Base-by-base conservation (phyloP, 2,797 vertebrate genomes). In the Austrolebias charrua region DNA sequence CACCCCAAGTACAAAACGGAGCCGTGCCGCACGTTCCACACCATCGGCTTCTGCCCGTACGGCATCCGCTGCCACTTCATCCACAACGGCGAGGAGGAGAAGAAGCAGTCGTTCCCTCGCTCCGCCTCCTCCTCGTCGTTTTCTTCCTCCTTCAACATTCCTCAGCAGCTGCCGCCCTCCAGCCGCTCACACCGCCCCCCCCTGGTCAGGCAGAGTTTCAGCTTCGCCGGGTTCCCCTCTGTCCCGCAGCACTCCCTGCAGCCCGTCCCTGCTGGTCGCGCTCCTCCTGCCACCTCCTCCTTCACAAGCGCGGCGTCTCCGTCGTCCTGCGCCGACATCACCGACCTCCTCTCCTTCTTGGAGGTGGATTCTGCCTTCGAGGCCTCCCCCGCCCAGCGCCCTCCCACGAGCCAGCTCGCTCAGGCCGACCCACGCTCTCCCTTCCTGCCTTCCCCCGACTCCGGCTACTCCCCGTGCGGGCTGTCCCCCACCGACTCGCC, bases 1-100 rank as follows among this genome's bases (percentile, higher is more conserved):
- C 94, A 95, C 43, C 93, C 94, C 0, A 94, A 94, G 44, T 94
- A 94, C 76, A 95, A 95, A 79, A 95, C 94, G 0, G 93, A 94
- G 80, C 90, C 89, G 0, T 95, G 94, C 29, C 92, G 93, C 15
- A 94, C 93, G 0, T 95, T 94, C 69, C 94, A 95, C 83, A 94
- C 93, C 13, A 89, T 93, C 4, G 93, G 94, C 50, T 94, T 94
- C 89, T 94, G 94, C 60, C 93, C 94, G 0, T 94, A 94, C 1
- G 94, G 94, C 31, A 93, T 92, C 54, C 92, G 93, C 62, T 94
- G 93, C 82, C 93, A 94, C 81, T 95, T 95, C 58, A 92, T 94
- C 46, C 94, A 95, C 84, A 94, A 94, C 76, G 79, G 70, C 0
- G 93, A 94, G 64, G 93, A 94, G 4, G 91, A 94, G 43, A 81